phyloP scores from a whole-genome alignment of 2,797 vertebrate species.

The Novumbra hubbsi region DNA sequence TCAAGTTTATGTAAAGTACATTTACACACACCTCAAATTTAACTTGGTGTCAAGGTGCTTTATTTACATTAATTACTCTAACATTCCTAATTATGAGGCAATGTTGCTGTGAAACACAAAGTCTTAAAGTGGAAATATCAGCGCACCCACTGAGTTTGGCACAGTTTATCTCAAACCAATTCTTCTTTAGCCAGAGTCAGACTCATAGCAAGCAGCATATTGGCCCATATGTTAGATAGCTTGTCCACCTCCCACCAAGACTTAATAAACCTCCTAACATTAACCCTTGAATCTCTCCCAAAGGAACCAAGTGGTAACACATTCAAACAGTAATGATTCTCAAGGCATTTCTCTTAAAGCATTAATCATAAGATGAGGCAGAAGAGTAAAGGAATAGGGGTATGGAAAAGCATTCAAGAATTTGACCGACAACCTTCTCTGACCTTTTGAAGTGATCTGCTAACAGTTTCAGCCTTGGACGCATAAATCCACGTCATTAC shows the following conservation, averaged over 20 bases:
- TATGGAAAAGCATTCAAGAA: constrained; percentile 64
- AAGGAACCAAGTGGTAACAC: constrained; percentile 47
- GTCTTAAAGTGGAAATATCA: background rate
- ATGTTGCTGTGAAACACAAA: background rate
- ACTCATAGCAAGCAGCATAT: constrained; percentile 20
- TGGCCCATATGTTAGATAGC: constrained; percentile 58
- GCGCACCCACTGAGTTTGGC: background rate
- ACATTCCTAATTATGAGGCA: background rate
- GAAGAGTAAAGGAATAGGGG: constrained; percentile 23
- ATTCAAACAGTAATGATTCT: constrained; percentile 28
- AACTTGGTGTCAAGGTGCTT: no score
- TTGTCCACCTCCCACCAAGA: constrained; percentile 56
- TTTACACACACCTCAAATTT: no score
- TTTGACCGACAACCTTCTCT: constrained; percentile 52
- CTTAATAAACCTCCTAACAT: constrained; percentile 52
- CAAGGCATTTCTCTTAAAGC: constrained; percentile 39
- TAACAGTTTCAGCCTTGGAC: constrained; percentile 23
- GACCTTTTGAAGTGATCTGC: constrained; percentile 59
- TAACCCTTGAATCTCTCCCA: constrained; percentile 41
- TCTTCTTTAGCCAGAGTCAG: constrained; percentile 13
- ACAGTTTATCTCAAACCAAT: background rate
- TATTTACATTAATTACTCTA: background rate
- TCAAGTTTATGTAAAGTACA: no score
- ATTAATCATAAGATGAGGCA: constrained; percentile 58
- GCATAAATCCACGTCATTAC: constrained; percentile 68